phyloP scores from a whole-genome alignment of 1,140 invertebrate species.

The Tetramorium alpestre region DNA sequence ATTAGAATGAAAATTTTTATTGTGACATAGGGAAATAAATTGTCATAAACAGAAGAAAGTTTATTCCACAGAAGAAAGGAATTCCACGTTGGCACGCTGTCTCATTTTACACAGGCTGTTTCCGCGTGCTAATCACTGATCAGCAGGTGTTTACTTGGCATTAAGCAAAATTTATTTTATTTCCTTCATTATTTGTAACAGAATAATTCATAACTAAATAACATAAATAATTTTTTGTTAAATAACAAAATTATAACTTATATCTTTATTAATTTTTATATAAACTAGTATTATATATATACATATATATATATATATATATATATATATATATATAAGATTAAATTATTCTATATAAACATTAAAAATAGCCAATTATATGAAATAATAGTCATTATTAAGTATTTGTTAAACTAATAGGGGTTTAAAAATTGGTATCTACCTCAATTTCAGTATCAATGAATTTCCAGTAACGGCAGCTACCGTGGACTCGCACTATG shows the following conservation, averaged over 20 bases:
- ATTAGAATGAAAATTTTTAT: background rate
- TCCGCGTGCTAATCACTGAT: conserved; percentile 4
- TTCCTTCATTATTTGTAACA: background rate
- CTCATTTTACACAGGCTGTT: conserved; percentile 20
- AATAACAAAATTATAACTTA: background rate
- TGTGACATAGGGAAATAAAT: background rate
- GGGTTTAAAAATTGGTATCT: background rate
- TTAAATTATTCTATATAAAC: background rate
- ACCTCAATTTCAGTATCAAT: conserved; percentile 70
- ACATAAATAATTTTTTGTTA: no score
- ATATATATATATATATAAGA: background rate
- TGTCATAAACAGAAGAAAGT: background rate
- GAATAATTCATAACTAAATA: background rate
- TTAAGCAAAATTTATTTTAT: background rate
- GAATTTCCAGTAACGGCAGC: conserved; percentile 60
- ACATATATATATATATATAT: background rate
- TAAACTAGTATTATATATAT: background rate
- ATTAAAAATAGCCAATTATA: background rate
- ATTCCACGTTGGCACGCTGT: background rate
- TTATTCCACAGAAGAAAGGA: background rate
- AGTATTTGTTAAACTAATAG: background rate
- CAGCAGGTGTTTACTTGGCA: background rate
- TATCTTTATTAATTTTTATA: background rate
- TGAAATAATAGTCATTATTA: background rate
- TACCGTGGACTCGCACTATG: conserved; percentile 83